Conservation (phyloP, 2,113 vertebrate genomes). For the Orthonyx spaldingii region DNA sequence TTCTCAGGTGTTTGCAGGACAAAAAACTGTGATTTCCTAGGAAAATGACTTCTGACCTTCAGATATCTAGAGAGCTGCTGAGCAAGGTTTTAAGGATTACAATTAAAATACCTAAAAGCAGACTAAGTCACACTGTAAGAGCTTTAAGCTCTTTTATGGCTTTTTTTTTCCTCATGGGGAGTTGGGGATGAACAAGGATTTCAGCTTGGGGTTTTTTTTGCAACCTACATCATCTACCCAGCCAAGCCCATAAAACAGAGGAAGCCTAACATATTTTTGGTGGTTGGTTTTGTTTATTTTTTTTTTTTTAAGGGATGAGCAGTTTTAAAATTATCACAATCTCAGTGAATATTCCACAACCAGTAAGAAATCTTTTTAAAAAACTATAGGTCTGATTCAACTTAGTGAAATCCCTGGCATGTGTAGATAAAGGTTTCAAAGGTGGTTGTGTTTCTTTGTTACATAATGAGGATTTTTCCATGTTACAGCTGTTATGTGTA, state of each 20-base stretch:
- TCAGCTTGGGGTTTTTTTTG: not conserved
- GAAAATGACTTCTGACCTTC: not conserved
- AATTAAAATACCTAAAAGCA: not conserved
- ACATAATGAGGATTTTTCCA: not conserved
- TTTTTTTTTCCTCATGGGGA: not conserved
- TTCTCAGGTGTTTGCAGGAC: not conserved
- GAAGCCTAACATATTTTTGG: not conserved
- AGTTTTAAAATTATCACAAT: not conserved
- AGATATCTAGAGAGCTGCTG: not conserved
- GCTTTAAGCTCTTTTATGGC: not conserved
- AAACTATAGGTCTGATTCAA: not conserved
- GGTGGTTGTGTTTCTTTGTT: not conserved
- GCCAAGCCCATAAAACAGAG: not conserved
- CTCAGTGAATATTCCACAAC: not conserved
- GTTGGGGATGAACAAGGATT: not conserved
- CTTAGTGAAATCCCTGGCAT: not conserved
- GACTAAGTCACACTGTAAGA: not conserved
- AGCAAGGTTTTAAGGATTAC: not conserved
- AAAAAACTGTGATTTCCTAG: not conserved
- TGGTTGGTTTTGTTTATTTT: not conserved
- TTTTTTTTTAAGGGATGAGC: not conserved
- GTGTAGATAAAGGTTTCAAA: not conserved
- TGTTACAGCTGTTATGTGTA: not conserved
- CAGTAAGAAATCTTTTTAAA: not conserved
- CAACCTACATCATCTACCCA: not conserved